Base-by-base conservation (phyloP, 2,797 vertebrate species). In the Phoebastria nigripes region DNA sequence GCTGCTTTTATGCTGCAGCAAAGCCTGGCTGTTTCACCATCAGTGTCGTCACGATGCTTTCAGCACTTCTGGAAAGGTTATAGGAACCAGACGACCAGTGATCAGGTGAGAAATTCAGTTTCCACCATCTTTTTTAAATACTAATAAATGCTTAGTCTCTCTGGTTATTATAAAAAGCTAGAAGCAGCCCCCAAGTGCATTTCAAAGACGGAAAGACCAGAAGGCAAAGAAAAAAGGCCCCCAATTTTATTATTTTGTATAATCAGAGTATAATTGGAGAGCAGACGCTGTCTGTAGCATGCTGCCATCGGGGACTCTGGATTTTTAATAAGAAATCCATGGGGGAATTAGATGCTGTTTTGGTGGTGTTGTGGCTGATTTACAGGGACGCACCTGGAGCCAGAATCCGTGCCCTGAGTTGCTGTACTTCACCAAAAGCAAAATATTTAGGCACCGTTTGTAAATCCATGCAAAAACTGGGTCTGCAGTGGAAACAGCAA, bases 191-290 rank as follows among this genome's bases (percentile, higher is more conserved):
- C 77, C 82, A 33, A 58, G 91, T 66, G 94, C 52, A 81, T 94
- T 96, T 81, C 33, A 74, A 90, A 93, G 88, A 54, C 0, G 1
- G 62, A 79, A 94, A 79, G 73, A 95, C 82, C 77, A 94, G 91
- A 74, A 93, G 82, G 91, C 73, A 93, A 90, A 93, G 85, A 33
- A 77, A 76, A 85, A 81, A 79, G n/a, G 35, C 16, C 42, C 22
- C 39, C 19, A 49, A 55, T 82, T 96, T 95, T 97, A 95, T 94
- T 96, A 93, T 94, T 96, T 94, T 82, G 52, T 88, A 94, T 93
- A 96, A 97, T 93, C 92, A 92, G 89, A 92, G 42, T 88, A 94
- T 93, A 96, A 97, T 93, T 93, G 93, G 89, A 92, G 46, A 96
- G 84, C 93, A 96, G 95, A 95, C 76, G 41, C 82, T 81, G 92